phyloP scores from a whole-genome alignment of 2,888 invertebrate species.

The Halocaridina rubra region DNA sequence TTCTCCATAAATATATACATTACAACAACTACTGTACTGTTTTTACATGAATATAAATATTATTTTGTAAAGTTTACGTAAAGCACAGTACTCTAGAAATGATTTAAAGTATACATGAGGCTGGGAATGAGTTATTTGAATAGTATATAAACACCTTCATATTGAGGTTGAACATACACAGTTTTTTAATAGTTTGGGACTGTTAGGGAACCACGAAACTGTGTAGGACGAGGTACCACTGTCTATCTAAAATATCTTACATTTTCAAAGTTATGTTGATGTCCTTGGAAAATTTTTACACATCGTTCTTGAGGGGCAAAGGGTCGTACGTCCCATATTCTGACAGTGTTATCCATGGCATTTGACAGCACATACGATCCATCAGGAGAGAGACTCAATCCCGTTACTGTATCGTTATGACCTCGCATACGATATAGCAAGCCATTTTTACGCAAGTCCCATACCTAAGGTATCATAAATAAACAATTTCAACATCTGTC shows the following conservation, averaged over 20 bases:
- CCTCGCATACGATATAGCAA: constrained; percentile 87
- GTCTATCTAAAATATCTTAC: constrained; percentile 68
- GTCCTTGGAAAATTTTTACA: constrained; percentile 90
- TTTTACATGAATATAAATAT: no score
- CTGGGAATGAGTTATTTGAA: no score
- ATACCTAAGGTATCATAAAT: constrained; percentile 78
- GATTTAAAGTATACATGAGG: no score
- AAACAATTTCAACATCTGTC: no score
- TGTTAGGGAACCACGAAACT: not conserved
- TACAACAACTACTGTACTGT: no score
- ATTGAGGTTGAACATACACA: no score
- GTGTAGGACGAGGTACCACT: no score
- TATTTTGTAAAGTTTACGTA: no score
- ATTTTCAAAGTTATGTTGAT: constrained; percentile 98
- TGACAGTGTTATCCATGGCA: constrained; percentile 94
- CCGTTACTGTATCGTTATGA: constrained; percentile 94
- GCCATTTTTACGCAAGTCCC: constrained; percentile 93
- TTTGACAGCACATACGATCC: constrained; percentile 88
- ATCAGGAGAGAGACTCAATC: constrained; percentile 68
- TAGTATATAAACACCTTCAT: no score
- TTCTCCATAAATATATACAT: no score
- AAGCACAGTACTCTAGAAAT: no score
- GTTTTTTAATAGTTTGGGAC: no score
- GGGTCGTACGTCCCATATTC: constrained; percentile 97
- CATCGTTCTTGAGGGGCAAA: constrained; percentile 94